Percentiles rank a stretch among this genome's conserved stretches.
These are phyloP conservation scores for Meriones psammophilus DNA, from an alignment of 2,797 vertebrate genomes.

Conservation along the genomic window DNA sequence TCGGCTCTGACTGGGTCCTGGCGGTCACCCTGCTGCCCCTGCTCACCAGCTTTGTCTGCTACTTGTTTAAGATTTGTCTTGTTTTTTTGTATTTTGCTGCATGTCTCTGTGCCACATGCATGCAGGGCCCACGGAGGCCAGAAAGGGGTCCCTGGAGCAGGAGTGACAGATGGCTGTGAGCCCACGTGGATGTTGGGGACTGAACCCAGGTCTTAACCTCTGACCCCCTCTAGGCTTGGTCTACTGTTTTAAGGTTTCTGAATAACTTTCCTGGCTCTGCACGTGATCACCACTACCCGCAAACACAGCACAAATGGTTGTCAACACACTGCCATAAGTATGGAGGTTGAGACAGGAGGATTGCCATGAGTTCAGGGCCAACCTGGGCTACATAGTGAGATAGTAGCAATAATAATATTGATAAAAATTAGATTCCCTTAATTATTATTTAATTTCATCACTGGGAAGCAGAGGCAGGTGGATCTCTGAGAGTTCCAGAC, in stretches of 20 bases:
- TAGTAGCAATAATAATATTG: no score
- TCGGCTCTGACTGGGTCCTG: neutral
- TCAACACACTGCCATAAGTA: neutral
- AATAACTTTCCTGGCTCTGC: neutral
- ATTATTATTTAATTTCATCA: neutral
- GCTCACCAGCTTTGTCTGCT: neutral
- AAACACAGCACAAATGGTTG: neutral
- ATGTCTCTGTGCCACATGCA: neutral
- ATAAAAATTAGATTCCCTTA: neutral
- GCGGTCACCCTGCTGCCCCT: neutral
- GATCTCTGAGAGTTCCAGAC: neutral
- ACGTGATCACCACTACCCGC: neutral
- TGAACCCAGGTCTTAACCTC: neutral
- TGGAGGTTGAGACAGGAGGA: neutral
- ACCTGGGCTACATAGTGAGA: neutral
- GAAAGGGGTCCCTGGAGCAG: neutral
- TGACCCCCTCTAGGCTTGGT: neutral
- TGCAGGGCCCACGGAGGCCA: rapidly evolving
- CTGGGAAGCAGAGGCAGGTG: neutral
- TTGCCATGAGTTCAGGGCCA: neutral
- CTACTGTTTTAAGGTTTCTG: neutral
- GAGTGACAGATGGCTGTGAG: neutral
- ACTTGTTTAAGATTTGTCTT: no score
- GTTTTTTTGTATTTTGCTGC: neutral
- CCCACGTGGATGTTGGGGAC: neutral